These are phyloP conservation scores for Gallinago stenura DNA, from an alignment of 2,797 vertebrate species.

Conservation along the genomic window DNA sequence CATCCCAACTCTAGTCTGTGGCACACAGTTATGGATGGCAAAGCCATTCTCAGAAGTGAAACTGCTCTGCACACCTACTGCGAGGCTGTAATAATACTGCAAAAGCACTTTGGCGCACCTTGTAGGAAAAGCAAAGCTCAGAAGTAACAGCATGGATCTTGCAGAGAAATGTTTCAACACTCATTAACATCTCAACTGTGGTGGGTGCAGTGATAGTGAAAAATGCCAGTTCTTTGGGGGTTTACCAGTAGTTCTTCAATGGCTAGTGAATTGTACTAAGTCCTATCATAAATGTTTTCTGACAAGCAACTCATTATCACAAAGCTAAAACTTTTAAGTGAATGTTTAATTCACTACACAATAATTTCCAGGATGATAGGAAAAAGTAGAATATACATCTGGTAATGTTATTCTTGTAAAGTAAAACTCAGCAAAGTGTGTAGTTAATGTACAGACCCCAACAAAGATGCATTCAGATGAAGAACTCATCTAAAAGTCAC, in stretches of 20 bases:
- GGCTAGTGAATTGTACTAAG: not conserved
- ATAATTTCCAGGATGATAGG: not conserved
- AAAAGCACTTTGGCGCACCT: not conserved
- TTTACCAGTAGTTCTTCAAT: not conserved
- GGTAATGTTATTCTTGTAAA: not conserved
- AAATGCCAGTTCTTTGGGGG: not conserved
- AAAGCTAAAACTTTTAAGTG: not conserved
- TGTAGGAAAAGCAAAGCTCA: not conserved
- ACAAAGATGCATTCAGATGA: not conserved
- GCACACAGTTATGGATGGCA: not conserved
- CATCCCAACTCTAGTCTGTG: not conserved
- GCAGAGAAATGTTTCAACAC: fast-evolving
- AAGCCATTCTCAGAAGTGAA: not conserved
- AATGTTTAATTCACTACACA: not conserved
- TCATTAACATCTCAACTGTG: fast-evolving
- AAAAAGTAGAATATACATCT: not conserved
- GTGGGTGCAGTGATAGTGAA: not conserved
- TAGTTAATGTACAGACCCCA: not conserved
- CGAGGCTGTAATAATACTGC: not conserved
- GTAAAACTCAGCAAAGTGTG: not conserved
- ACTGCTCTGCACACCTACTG: not conserved
- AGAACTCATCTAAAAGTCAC: not conserved
- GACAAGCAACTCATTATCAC: not conserved
- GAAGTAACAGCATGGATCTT: not conserved
- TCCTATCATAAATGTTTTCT: not conserved